Evolutionary conservation across 2,888 invertebrate species (phyloP), one percentile per base, ranked within the genome.

Genomic region (Digitonthophagus gazella): DNA sequence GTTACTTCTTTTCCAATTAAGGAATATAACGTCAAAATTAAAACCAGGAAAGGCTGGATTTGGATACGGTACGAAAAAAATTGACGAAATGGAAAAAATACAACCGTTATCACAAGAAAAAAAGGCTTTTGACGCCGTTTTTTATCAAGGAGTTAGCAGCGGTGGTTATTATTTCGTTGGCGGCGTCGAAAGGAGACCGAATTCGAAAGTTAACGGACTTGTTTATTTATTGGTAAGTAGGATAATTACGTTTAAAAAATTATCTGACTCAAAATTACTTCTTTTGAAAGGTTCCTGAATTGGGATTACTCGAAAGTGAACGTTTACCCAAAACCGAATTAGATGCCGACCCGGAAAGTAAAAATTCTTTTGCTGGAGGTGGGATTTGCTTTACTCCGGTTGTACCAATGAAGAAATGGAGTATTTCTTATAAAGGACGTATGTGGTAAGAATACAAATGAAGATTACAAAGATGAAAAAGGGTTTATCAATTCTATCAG

Each of bases 41-140:
- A 73, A 77, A 19, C 79, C 76, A 14, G 83, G 80, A 0, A 80
- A 80, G 0, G 82, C 80, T 0, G 75, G 80, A 0, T 84, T 86
- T 0, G 85, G 82, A 14, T 85, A 83, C 74, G 85, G 85, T 0
- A 85, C 86, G 15, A 84, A 84, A 67, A 85, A 83, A 15, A 58
- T 64, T 0, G 82, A 82, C 0, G 83, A 85, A 5, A 86, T 90
- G 86, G 90, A 91, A 61, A 82, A 83, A 64, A 83, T 86, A 0
- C 89, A 90, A 75, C 80, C 80, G 0, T 82, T 90, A n/a, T 88
- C 88, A 1, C 80, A 83, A 54, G 84, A 89, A 71, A 82, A 87
- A 14, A 85, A 86, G 89, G 91, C 91, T 1, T 92, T 92, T 72
- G 93, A 93, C 80, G 92, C 92, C 2, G 89, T 92, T 0, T 93